These are phyloP conservation scores for Thripadectes ignobilis DNA, from an alignment of 2,797 vertebrate species.

Conservation along the genomic window DNA sequence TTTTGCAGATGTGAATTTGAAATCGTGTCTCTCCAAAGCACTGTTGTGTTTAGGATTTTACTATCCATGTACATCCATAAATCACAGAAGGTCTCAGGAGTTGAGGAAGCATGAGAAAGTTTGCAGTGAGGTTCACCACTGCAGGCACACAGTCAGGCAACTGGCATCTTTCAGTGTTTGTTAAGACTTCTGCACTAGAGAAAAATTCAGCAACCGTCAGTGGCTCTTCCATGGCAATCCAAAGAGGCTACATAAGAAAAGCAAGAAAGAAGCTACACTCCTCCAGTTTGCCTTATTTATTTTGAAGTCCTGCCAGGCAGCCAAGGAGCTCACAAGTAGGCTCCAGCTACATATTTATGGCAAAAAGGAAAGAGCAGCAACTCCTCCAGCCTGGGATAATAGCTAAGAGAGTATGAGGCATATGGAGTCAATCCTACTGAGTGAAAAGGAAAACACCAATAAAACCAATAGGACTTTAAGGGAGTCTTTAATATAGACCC, in stretches of 20 bases:
- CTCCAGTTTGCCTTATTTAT: not conserved
- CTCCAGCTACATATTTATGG: not conserved
- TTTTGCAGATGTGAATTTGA: not conserved
- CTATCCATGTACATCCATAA: not conserved
- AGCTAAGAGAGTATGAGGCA: not conserved
- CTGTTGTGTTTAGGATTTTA: not conserved
- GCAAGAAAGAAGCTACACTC: not conserved
- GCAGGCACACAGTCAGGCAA: not conserved
- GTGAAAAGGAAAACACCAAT: not conserved
- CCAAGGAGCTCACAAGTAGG: not conserved
- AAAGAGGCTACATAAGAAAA: not conserved
- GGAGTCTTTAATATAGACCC: not conserved
- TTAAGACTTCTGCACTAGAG: not conserved
- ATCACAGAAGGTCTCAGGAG: not conserved
- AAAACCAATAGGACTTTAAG: not conserved
- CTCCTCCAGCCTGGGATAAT: not conserved
- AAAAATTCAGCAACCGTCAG: not conserved
- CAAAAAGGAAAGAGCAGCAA: not conserved
- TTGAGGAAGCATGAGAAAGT: not conserved
- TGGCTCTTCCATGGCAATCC: not conserved
- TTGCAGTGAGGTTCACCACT: not conserved
- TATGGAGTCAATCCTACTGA: not conserved
- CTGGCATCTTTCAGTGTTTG: not conserved
- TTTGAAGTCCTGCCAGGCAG: not conserved
- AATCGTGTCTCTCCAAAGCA: fast-evolving